Conservation (phyloP, 2,797 vertebrate species). For the Sebastes taczanowskii region DNA sequence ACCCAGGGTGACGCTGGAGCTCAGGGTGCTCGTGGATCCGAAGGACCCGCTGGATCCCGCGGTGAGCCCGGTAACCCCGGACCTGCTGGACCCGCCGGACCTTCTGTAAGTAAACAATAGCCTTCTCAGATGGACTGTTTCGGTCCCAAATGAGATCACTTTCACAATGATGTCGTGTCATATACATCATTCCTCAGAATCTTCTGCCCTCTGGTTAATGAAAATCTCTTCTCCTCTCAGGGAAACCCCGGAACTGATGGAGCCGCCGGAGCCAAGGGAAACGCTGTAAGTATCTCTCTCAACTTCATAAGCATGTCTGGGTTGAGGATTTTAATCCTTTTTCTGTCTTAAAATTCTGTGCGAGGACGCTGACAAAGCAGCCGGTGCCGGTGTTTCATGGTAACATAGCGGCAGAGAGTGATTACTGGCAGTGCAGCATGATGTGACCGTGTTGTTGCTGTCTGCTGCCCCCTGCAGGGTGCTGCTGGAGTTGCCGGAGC, state of each 20-base stretch:
- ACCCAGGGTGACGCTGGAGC: slow-evolving; percentile 91
- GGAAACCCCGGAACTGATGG: slow-evolving; percentile 94
- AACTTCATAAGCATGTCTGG: neutral
- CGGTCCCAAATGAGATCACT: neutral
- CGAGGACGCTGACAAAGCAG: neutral
- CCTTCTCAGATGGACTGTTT: neutral
- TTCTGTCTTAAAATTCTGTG: neutral
- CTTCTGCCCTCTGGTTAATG: neutral
- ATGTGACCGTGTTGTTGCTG: slow-evolving; percentile 34
- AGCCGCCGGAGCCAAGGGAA: slow-evolving; percentile 90
- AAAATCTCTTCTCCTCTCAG: slow-evolving; percentile 69
- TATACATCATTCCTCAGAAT: neutral
- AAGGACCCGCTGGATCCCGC: slow-evolving; percentile 92
- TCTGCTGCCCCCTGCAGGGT: slow-evolving; percentile 86
- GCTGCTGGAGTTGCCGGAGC: slow-evolving; percentile 94
- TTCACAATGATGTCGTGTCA: neutral
- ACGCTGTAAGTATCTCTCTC: slow-evolving; percentile 85
- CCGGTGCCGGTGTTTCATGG: neutral
- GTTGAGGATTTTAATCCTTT: slow-evolving; percentile 3
- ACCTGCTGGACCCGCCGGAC: slow-evolving; percentile 92
- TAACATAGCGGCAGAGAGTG: neutral
- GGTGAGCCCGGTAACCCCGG: slow-evolving; percentile 94
- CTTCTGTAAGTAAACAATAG: slow-evolving; percentile 85
- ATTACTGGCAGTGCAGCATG: neutral
- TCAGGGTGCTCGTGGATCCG: slow-evolving; percentile 91